Evolutionary conservation across 2,888 invertebrate species (phyloP).

Genomic region (Xestoiulus laeticollis): DNA sequence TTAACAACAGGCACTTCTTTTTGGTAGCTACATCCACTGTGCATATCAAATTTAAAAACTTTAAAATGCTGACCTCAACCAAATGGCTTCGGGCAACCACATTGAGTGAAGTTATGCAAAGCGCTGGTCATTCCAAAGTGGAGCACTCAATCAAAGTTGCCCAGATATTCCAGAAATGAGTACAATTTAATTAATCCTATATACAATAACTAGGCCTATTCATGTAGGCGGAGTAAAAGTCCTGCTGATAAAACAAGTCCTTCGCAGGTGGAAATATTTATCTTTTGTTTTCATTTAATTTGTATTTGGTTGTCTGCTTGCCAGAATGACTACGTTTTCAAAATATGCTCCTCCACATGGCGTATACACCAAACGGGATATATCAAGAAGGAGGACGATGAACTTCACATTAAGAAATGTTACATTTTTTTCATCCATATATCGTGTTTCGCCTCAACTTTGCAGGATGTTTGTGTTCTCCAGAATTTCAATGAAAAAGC

Average conservation of each 20-base stretch:
- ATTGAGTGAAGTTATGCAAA: slow-evolving; percentile 24
- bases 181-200: slow-evolving; percentile 7
- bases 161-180: slow-evolving; percentile 29
- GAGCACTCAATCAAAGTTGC: slow-evolving; percentile 37
- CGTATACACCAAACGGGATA: neutral
- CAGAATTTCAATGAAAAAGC: neutral
- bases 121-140: neutral
- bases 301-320: neutral
- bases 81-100: neutral
- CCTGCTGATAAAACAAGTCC: neutral
- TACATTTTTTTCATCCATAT: neutral
- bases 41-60: neutral
- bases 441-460: neutral
- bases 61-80: neutral
- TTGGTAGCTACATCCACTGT: neutral
- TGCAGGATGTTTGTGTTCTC: neutral
- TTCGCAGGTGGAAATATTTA: neutral
- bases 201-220: neutral
- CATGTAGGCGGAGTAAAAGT: neutral
- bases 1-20: neutral
- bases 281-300: neutral
- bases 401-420: slow-evolving; percentile 21
- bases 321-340: neutral
- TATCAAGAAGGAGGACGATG: slow-evolving; percentile 14
- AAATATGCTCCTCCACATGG: neutral